Conservation (phyloP, 1,140 invertebrate species). For the Gonioctena quinquepunctata region DNA sequence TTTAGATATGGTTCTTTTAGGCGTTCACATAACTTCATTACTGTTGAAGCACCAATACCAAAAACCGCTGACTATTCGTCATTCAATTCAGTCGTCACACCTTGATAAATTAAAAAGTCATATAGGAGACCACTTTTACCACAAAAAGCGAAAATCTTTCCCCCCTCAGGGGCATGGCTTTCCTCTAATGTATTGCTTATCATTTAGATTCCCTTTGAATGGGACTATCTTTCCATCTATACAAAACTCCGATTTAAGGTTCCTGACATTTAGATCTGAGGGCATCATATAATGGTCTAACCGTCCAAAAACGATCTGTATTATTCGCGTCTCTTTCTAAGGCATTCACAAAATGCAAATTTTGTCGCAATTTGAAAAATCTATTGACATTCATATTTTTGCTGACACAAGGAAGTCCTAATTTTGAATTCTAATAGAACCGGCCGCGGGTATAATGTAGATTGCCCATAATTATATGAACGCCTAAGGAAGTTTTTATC, state of each 20-base stretch:
- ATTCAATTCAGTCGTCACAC: conserved; percentile 10
- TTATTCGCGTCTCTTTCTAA: background rate
- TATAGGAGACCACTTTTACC: conserved; percentile 5
- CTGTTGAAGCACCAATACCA: conserved; percentile 8
- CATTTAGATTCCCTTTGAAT: conserved; percentile 6
- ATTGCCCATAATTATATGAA: background rate
- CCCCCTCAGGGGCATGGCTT: conserved; percentile 22
- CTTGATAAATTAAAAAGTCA: conserved; percentile 20
- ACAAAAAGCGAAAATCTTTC: conserved; percentile 15
- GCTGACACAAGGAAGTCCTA: background rate
- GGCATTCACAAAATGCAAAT: background rate
- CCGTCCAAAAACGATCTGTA: background rate
- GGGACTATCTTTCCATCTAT: conserved; percentile 13
- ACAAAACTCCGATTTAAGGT: background rate
- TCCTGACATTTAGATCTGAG: background rate
- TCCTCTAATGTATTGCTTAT: conserved; percentile 17
- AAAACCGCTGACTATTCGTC: background rate
- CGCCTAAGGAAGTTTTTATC: background rate
- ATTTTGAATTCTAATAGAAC: background rate
- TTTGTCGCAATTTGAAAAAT: background rate
- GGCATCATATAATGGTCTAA: background rate
- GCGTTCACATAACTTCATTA: conserved; percentile 13
- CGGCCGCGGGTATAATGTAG: background rate
- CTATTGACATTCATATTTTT: background rate
- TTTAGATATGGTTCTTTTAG: background rate